A percentile compares a stretch with the other conserved stretches of the same genome.
phyloP scores from a whole-genome alignment of 2,797 vertebrate genomes.

The Pseudomugil gertrudae region DNA sequence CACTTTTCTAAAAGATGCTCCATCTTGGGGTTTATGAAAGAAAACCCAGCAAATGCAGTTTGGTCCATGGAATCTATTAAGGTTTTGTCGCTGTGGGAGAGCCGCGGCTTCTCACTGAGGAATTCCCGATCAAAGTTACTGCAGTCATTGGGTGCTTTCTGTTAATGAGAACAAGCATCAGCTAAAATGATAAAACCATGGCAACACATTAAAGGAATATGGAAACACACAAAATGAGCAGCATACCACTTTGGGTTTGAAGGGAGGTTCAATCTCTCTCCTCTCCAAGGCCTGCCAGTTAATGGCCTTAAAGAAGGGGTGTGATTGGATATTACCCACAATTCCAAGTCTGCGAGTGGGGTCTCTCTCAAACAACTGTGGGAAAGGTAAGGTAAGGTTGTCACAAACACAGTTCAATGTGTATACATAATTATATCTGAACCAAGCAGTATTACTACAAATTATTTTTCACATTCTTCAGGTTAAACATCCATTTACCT shows the following conservation, averaged over 20 bases:
- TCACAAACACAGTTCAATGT: too few relatives aligned
- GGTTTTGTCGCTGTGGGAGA: conserved; percentile 95
- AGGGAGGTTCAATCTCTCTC: conserved; percentile 90
- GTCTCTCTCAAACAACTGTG: conserved; percentile 94
- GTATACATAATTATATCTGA: too few relatives aligned
- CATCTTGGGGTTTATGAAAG: conserved; percentile 93
- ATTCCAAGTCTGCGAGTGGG: conserved; percentile 89
- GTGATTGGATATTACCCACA: conserved; percentile 87
- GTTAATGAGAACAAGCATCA: conserved; percentile 48
- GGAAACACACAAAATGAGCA: not conserved
- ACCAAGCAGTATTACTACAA: too few relatives aligned
- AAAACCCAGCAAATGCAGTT: conserved; percentile 91
- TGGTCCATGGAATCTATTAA: conserved; percentile 99
- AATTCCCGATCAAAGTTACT: conserved; percentile 98
- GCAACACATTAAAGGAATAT: not conserved
- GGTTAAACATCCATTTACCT: too few relatives aligned
- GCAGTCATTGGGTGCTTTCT: conserved; percentile 94
- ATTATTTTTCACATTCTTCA: too few relatives aligned
- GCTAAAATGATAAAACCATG: conserved; percentile 6
- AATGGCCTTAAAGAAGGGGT: conserved; percentile 93
- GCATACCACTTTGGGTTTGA: conserved; percentile 97
- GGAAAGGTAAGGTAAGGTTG: conserved; percentile 5
- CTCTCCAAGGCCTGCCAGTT: conserved; percentile 91
- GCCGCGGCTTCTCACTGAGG: conserved; percentile 93
- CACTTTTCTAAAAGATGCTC: conserved; percentile 89